A percentile compares a stretch with the other conserved stretches of the same genome.
These are phyloP conservation scores for Pseudorasbora parva DNA, from an alignment of 2,113 vertebrate genomes.

Conservation along the genomic window DNA sequence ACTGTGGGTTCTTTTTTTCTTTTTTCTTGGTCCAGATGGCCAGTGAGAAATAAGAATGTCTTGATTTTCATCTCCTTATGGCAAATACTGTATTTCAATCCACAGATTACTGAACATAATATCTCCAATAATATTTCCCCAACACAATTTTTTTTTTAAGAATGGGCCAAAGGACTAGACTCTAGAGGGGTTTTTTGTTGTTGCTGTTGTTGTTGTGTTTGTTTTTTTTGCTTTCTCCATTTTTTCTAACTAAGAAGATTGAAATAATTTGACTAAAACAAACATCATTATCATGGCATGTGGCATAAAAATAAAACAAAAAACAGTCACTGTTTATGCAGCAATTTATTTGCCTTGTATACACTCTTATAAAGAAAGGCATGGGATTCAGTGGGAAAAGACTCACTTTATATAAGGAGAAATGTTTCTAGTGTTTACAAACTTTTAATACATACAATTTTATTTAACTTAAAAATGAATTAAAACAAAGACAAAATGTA, in stretches of 20 bases:
- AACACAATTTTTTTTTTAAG: neutral
- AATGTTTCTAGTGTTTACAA: no score
- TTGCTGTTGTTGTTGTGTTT: no score
- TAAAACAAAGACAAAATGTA: no score
- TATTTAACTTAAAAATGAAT: no score
- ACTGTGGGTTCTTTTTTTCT: conserved; percentile 28
- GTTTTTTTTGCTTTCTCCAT: neutral
- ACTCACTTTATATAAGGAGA: no score
- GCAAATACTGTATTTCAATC: conserved; percentile 19
- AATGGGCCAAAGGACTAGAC: neutral
- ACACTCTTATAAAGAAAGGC: no score
- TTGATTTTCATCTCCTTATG: conserved; percentile 16
- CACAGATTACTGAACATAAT: neutral
- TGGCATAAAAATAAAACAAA: no score
- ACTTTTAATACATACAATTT: no score
- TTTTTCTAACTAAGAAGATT: neutral
- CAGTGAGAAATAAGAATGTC: conserved; percentile 33
- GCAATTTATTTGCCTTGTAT: neutral
- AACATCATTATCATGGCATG: neutral
- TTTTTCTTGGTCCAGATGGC: conserved; percentile 38
- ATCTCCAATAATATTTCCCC: neutral
- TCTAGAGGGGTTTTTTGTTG: no score
- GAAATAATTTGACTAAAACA: neutral
- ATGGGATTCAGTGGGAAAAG: no score
- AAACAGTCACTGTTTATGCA: neutral